These are phyloP conservation scores for Pseudeuparius sepicola DNA, from an alignment of 2,888 invertebrate species.

Conservation along the genomic window DNA sequence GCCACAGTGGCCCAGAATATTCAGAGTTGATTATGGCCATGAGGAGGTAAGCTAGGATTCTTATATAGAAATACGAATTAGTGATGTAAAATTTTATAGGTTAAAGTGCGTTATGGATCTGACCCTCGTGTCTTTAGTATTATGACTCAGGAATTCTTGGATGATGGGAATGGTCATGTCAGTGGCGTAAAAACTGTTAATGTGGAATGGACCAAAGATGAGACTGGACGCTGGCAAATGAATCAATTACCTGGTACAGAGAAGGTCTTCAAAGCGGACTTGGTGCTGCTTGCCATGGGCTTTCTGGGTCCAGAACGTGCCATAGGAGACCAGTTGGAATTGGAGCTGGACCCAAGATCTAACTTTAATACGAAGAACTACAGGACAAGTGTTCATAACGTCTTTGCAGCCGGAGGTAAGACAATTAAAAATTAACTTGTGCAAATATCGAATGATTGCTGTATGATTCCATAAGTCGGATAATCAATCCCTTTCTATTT, in stretches of 20 bases:
- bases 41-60: constrained; percentile 79
- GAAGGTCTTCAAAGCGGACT: constrained; percentile 71
- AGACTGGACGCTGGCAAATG: constrained; percentile 91
- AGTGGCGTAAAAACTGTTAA: constrained; percentile 80
- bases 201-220: constrained; percentile 90
- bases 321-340: constrained; percentile 67
- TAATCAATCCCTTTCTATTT: no score
- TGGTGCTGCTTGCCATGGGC: constrained; percentile 96
- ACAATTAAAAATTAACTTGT: constrained; percentile 12
- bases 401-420: constrained; percentile 93
- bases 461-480: no score
- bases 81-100: no score
- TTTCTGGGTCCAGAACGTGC: constrained; percentile 93
- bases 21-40: constrained; percentile 96
- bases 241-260: constrained; percentile 71
- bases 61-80: no score
- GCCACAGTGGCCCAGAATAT: constrained; percentile 97
- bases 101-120: constrained; percentile 76
- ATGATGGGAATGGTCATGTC: constrained; percentile 83
- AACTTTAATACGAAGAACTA: constrained; percentile 85
- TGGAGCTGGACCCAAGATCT: constrained; percentile 83
- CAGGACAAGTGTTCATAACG: constrained; percentile 80
- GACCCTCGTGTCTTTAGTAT: constrained; percentile 93
- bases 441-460: no score
- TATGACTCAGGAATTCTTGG: constrained; percentile 89